Evolutionary conservation across 2,113 vertebrate genomes (phyloP), one percentile per base, ranked within the genome.

Genomic region (Philantomba maxwellii): DNA sequence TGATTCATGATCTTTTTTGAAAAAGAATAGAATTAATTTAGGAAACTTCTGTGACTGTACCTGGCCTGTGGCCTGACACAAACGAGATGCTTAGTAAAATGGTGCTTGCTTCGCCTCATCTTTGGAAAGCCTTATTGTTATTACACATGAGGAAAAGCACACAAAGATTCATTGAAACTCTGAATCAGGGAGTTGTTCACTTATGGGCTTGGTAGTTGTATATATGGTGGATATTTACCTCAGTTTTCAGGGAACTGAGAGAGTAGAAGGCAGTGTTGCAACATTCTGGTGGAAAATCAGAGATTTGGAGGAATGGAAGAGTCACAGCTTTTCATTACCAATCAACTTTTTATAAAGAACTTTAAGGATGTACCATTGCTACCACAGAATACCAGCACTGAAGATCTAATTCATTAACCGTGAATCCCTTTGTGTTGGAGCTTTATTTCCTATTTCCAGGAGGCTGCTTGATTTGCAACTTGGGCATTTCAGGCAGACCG

Each of bases 351-450:
- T 51, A 23, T 83, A 80, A 96, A 87, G 83, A 81, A 25, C 70
- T 62, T 60, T 36, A 13, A 73, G 62, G 91, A 58, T 80, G 7
- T 70, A 58, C 17, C 5, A 36, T 57, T 78, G 57, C 96, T 86
- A 16, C 33, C 28, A 15, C 51, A 19, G 73, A 86, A 49, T 90
- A 93, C 81, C 58, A 3, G 7, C 66, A 47, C n/a, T 84, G 66
- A 51, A 82, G 57, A 58, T 75, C 91, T 96, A 91, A 93, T 49
- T 93, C 82, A 93, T 86, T 89, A 96, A 25, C 70, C 5, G 0
- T n/a, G 88, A 93, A 88, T 93, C 58, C 77, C 75, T 94, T 95
- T 93, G 88, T 93, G 70, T 55, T 26, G 30, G 45, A 33, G 36
- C 47, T 70, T 88, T 81, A 10, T 64, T 91, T 93, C 45, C 14